Percentiles rank a stretch among this genome's conserved stretches.
These are phyloP conservation scores for Coptodon bakossiorum DNA, from an alignment of 2,113 vertebrate genomes.

Conservation along the genomic window DNA sequence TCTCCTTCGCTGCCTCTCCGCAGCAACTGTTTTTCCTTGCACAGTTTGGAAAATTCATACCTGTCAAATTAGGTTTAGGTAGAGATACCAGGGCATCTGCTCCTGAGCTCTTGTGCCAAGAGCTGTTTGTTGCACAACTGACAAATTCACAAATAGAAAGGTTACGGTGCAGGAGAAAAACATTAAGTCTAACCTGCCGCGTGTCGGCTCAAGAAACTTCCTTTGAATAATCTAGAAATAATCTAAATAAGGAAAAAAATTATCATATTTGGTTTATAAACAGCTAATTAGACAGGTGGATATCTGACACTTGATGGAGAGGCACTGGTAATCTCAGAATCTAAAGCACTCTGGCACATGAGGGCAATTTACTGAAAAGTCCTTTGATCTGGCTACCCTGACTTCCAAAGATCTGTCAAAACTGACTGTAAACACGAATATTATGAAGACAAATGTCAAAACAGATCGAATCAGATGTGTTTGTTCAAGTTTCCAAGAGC, in stretches of 20 bases:
- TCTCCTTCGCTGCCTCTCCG: not conserved
- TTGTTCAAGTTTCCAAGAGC: not conserved
- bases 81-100: constrained; percentile 36
- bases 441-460: constrained; percentile 33
- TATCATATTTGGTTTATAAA: not conserved
- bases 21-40: not conserved
- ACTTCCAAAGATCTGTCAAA: constrained; percentile 9
- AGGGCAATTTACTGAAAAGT: not conserved
- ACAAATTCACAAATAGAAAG: constrained; percentile 27
- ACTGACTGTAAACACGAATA: constrained; percentile 4
- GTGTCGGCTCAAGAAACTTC: not conserved
- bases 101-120: constrained; percentile 23
- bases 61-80: constrained; percentile 42
- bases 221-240: not conserved
- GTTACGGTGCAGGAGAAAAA: not conserved
- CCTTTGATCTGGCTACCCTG: constrained; percentile 25
- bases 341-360: not conserved
- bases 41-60: constrained; percentile 18
- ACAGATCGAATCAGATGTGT: constrained; percentile 4
- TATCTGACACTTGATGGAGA: not conserved
- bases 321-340: not conserved
- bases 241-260: not conserved
- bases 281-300: constrained; percentile 16
- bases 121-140: constrained; percentile 36
- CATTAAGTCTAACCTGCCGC: not conserved